Percentiles rank a stretch among this genome's conserved stretches.
Conservation (phyloP, 2,888 invertebrate species). For the Candidula unifasciata region DNA sequence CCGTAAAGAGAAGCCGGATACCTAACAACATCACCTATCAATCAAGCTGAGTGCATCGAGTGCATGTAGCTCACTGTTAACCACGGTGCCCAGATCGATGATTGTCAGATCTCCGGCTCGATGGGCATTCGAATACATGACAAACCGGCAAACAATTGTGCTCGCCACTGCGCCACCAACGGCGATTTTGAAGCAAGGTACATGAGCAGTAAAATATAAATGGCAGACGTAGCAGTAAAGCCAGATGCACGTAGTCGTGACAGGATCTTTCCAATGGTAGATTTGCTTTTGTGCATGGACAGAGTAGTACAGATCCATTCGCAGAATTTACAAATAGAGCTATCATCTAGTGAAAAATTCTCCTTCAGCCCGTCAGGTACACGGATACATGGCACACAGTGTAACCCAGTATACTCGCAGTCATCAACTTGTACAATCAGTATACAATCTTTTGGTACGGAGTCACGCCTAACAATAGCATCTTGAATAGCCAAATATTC, state of each 20-base stretch:
- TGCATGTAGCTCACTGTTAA: too few relatives aligned
- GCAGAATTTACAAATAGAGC: neutral
- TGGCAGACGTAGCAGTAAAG: neutral
- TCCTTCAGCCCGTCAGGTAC: neutral
- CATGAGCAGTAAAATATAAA: neutral
- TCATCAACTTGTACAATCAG: neutral
- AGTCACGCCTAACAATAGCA: neutral
- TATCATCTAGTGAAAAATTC: neutral
- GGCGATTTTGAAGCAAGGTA: neutral
- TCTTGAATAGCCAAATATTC: conserved; percentile 17
- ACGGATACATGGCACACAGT: conserved; percentile 11
- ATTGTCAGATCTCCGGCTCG: too few relatives aligned
- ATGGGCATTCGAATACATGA: too few relatives aligned
- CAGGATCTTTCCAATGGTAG: neutral
- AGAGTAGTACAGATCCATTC: neutral
- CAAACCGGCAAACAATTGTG: too few relatives aligned
- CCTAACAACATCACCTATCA: too few relatives aligned
- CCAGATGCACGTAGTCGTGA: neutral
- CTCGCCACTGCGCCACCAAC: too few relatives aligned
- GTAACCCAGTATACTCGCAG: neutral
- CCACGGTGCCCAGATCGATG: too few relatives aligned
- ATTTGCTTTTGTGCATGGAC: neutral
- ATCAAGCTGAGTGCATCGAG: too few relatives aligned
- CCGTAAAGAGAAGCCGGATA: too few relatives aligned
- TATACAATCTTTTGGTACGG: neutral